Evolutionary conservation across 2,797 vertebrate genomes (phyloP).

Genomic region (Lutjanus argentimaculatus): DNA sequence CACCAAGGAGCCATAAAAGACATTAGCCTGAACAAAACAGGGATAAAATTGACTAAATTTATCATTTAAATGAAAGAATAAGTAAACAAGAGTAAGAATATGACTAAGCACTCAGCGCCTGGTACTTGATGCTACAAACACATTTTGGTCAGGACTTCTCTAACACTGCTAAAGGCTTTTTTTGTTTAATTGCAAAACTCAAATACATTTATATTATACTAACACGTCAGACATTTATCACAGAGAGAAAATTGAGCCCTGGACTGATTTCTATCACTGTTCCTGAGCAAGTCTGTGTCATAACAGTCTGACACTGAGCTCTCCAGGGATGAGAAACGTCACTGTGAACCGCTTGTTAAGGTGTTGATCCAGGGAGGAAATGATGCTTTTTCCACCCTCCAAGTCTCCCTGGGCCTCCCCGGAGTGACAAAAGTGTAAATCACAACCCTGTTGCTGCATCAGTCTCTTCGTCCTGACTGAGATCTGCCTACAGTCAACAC

Average conservation of each 20-base stretch:
- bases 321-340: neutral
- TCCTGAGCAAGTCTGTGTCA: neutral
- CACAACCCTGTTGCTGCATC: neutral
- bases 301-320: conserved; percentile 8
- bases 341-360: neutral
- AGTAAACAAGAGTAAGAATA: neutral
- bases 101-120: too few species aligned
- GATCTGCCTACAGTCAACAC: neutral
- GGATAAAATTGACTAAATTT: neutral
- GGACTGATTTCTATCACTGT: neutral
- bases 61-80: neutral
- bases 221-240: neutral
- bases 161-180: too few species aligned
- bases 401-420: neutral
- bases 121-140: too few species aligned
- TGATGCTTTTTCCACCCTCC: neutral
- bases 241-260: neutral
- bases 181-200: neutral
- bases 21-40: neutral
- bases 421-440: conserved; percentile 30
- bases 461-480: neutral
- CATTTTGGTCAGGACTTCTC: neutral
- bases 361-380: conserved; percentile 37
- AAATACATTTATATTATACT: neutral
- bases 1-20: neutral